A percentile compares a stretch with the other conserved stretches of the same genome.
Conservation (phyloP, 2,113 vertebrate genomes). For the Heteronetta atricapilla region DNA sequence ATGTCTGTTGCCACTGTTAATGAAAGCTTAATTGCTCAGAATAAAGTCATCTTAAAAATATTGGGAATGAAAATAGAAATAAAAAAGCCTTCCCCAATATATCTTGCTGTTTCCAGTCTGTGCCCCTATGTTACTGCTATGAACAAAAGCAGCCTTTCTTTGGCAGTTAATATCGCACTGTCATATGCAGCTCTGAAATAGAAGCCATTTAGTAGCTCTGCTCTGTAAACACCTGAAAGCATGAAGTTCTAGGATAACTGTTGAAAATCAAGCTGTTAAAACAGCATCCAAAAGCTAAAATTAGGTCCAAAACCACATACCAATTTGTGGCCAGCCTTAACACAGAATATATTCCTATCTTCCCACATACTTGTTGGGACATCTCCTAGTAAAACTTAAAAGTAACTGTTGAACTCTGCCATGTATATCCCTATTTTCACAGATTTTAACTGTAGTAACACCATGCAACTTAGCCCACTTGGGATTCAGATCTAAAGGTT, state of each 20-base stretch:
- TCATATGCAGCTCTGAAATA: not conserved
- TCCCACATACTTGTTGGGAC: not conserved
- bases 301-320: not conserved
- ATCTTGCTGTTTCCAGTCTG: not conserved
- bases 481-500: not conserved
- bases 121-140: not conserved
- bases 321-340: conserved; percentile 4
- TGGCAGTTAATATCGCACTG: not conserved
- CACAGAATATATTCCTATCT: not conserved
- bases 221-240: not conserved
- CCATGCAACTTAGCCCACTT: not conserved
- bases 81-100: accelerated
- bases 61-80: not conserved
- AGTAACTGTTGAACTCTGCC: not conserved
- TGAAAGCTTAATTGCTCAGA: no score
- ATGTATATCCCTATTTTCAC: not conserved
- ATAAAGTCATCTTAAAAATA: not conserved
- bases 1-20: not conserved
- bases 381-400: not conserved
- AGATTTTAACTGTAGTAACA: not conserved
- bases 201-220: not conserved
- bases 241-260: not conserved
- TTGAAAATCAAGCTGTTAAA: not conserved
- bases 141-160: not conserved
- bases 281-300: not conserved